Percentiles rank a stretch among this genome's conserved stretches.
Conservation (phyloP, 2,797 vertebrate genomes). For the Sebastes oblongus region DNA sequence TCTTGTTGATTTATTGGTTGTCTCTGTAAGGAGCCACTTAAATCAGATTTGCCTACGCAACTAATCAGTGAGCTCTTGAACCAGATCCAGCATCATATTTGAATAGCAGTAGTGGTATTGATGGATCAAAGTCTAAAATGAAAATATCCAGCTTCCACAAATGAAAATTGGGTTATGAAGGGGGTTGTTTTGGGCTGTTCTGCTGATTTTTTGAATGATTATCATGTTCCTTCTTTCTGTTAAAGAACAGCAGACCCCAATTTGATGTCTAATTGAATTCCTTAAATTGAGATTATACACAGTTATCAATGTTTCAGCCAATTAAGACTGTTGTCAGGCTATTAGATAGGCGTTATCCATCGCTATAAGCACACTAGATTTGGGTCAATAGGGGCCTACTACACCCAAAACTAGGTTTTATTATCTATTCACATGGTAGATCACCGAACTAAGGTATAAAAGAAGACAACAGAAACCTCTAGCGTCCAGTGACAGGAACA, state of each 20-base stretch:
- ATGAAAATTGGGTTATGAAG: background rate
- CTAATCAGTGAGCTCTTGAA: constrained; percentile 13
- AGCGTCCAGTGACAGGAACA: too few species aligned
- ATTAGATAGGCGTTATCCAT: too few species aligned
- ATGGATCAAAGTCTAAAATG: constrained; percentile 5
- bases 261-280: background rate
- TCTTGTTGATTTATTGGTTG: background rate
- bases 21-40: constrained; percentile 4
- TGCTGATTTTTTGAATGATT: constrained; percentile 8
- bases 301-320: background rate
- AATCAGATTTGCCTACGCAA: background rate
- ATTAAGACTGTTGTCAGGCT: too few species aligned
- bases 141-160: constrained; percentile 9
- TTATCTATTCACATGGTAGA: too few species aligned
- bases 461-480: too few species aligned
- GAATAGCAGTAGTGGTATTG: background rate
- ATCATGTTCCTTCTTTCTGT: background rate
- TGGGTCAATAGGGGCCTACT: too few species aligned
- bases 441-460: too few species aligned
- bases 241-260: background rate
- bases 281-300: background rate
- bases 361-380: too few species aligned
- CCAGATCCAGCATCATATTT: constrained; percentile 11
- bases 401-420: too few species aligned
- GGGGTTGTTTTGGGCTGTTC: background rate